Percentiles rank a stretch among this genome's conserved stretches.
Conservation (phyloP, 2,797 vertebrate species). For the Cynodonichthys magdalenae region DNA sequence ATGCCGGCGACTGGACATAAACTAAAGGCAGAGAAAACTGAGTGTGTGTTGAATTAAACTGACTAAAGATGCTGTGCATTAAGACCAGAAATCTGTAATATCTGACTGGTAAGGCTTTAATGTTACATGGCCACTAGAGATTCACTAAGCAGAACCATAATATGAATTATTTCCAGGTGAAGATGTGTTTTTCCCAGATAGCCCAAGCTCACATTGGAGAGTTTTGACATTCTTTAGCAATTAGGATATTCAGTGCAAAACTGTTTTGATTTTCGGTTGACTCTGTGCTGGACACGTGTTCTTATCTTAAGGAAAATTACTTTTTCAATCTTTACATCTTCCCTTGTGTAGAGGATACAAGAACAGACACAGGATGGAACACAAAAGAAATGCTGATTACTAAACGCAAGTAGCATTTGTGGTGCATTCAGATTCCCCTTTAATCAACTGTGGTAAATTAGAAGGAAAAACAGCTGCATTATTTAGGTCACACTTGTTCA, state of each 20-base stretch:
- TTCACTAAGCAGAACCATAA: slow-evolving; percentile 28
- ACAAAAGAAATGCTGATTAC: slow-evolving; percentile 36
- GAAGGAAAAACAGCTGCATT: slow-evolving; percentile 34
- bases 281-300: slow-evolving; percentile 19
- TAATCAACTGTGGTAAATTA: slow-evolving; percentile 40
- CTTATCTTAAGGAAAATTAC: slow-evolving; percentile 15
- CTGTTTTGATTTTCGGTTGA: slow-evolving; percentile 21
- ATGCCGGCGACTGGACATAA: slow-evolving; percentile 55
- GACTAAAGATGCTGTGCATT: slow-evolving; percentile 43
- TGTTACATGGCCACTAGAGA: slow-evolving; percentile 30
- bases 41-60: slow-evolving; percentile 37
- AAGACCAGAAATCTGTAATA: slow-evolving; percentile 27
- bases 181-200: slow-evolving; percentile 27
- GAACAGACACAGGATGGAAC: slow-evolving; percentile 13
- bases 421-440: slow-evolving; percentile 29
- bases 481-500: slow-evolving; percentile 41
- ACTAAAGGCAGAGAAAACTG: slow-evolving; percentile 41
- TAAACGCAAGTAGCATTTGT: slow-evolving; percentile 11
- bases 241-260: slow-evolving; percentile 20
- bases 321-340: slow-evolving; percentile 29
- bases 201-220: not conserved
- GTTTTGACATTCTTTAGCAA: not conserved
- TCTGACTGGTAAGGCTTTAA: slow-evolving; percentile 38
- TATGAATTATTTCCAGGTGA: slow-evolving; percentile 43
- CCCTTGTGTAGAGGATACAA: slow-evolving; percentile 7